phyloP scores from a whole-genome alignment of 2,888 invertebrate species.

The Leptinotarsa peninsularis region DNA sequence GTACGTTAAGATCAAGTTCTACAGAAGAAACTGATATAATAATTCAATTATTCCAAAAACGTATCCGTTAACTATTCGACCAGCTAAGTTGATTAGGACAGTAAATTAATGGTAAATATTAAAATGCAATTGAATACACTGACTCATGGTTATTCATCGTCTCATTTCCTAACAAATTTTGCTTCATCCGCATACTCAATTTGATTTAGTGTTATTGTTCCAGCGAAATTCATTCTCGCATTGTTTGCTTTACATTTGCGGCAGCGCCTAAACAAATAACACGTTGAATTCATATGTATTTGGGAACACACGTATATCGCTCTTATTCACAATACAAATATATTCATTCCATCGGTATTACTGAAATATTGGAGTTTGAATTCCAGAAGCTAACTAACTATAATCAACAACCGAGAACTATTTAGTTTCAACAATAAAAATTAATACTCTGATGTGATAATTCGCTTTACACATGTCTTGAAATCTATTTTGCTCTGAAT shows the following conservation, averaged over 20 bases:
- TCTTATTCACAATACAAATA: background rate
- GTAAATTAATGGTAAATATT: slow-evolving; percentile 30
- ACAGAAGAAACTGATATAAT: no score
- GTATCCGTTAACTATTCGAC: background rate
- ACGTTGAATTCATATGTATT: slow-evolving; percentile 22
- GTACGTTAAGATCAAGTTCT: no score
- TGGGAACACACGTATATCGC: background rate
- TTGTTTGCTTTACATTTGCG: slow-evolving; percentile 48
- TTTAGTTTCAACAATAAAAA: background rate
- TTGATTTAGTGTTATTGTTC: slow-evolving; percentile 48
- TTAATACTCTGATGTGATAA: background rate
- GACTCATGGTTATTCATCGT: slow-evolving; percentile 43
- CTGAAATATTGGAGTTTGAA: background rate
- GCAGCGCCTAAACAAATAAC: slow-evolving; percentile 43
- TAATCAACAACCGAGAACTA: background rate
- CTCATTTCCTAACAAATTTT: slow-evolving; percentile 41
- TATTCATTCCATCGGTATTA: background rate
- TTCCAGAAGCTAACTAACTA: background rate
- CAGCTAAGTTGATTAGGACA: background rate
- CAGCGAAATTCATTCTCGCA: slow-evolving; percentile 44
- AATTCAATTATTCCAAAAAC: no score
- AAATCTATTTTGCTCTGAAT: no score
- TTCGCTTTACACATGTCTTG: no score
- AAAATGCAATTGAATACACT: slow-evolving; percentile 37
- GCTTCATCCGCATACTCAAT: slow-evolving; percentile 43